A percentile compares a stretch with the other conserved stretches of the same genome.
Evolutionary conservation across 2,113 vertebrate species (phyloP).

Genomic region (Siphamia tubifer): DNA sequence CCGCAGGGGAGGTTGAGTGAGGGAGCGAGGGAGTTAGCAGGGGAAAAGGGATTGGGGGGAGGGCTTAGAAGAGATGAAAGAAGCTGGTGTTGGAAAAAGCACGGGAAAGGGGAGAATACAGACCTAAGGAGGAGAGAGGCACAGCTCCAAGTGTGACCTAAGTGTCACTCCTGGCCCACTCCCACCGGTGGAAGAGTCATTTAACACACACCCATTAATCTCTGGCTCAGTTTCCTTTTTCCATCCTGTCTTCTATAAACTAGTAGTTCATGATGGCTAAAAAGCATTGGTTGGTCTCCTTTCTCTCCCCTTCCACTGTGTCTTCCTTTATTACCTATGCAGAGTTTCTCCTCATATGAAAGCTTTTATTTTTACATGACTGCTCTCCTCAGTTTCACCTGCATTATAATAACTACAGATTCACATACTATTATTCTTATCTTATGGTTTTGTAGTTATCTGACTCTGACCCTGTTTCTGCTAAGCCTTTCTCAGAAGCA

Average conservation of each 20-base stretch:
- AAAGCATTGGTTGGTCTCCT: not conserved
- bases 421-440: conserved; percentile 20
- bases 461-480: conserved; percentile 39
- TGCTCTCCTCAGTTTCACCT: conserved; percentile 1
- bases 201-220: conserved; percentile 40
- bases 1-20: conserved; percentile 28
- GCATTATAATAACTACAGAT: conserved; percentile 9
- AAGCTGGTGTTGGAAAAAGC: conserved; percentile 4
- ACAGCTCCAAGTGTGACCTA: conserved; percentile 45
- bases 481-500: conserved; percentile 25
- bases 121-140: not conserved
- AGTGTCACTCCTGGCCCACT: conserved; percentile 34
- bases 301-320: not conserved
- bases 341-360: conserved; percentile 5
- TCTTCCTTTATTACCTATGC: conserved; percentile 7
- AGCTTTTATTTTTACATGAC: not conserved
- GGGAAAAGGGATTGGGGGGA: not conserved
- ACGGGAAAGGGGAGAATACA: not conserved
- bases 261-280: conserved; percentile 14
- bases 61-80: conserved; percentile 3
- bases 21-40: not conserved
- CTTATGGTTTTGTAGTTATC: conserved; percentile 6
- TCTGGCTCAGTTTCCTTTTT: conserved; percentile 5
- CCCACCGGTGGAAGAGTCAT: conserved; percentile 26
- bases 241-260: not conserved